Conservation (phyloP, 2,113 vertebrate species). For the Aldabrachelys gigantea region DNA sequence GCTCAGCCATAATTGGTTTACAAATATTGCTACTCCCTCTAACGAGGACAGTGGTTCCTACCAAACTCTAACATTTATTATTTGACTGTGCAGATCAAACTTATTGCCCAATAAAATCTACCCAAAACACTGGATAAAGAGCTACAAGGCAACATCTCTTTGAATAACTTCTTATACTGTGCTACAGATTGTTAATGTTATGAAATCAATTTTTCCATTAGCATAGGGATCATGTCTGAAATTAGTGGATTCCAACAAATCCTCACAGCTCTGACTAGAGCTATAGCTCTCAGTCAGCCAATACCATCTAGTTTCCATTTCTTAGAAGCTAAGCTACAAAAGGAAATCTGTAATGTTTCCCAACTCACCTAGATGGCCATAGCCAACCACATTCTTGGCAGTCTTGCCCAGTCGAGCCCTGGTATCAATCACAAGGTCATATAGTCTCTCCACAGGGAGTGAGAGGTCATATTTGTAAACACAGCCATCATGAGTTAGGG, state of each 20-base stretch:
- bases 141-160: background rate
- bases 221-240: background rate
- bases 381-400: conserved; percentile 92
- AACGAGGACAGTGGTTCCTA: background rate
- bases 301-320: background rate
- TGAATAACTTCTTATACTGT: background rate
- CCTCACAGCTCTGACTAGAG: background rate
- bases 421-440: conserved; percentile 87
- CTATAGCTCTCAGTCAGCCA: background rate
- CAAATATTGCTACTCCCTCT: background rate
- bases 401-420: conserved; percentile 79
- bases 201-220: background rate
- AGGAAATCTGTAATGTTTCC: background rate
- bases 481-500: conserved; percentile 86
- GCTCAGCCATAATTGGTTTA: background rate
- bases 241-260: background rate
- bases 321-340: background rate
- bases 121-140: background rate
- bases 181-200: background rate
- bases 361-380: conserved; percentile 92
- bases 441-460: conserved; percentile 88
- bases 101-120: background rate
- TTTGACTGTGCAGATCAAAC: background rate
- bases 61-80: background rate
- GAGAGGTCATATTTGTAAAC: conserved; percentile 96